Conservation (phyloP, 2,797 vertebrate genomes). For the Pithecia hirsuta region DNA sequence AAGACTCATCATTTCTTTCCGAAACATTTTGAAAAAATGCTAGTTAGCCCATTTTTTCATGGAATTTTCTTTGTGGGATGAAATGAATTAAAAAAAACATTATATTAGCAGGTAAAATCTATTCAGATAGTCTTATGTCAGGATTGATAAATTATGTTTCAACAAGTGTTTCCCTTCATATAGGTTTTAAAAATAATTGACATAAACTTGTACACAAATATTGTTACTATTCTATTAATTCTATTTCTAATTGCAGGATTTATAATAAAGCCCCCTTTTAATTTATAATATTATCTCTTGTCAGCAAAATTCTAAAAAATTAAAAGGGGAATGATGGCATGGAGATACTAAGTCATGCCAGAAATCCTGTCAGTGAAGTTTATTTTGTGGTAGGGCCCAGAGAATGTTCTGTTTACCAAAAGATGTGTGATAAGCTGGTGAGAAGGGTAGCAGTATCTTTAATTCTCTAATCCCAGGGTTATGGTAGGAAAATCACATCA, state of each 20-base stretch:
- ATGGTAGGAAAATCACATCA: background rate
- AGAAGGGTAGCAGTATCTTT: background rate
- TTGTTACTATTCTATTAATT: background rate
- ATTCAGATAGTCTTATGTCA: background rate
- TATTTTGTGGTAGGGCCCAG: fast-evolving
- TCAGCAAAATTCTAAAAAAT: background rate
- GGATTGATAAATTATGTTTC: background rate
- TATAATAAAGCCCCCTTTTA: background rate
- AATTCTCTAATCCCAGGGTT: background rate
- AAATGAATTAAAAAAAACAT: background rate
- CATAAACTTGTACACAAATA: background rate
- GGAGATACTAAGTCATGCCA: background rate
- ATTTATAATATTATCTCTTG: background rate
- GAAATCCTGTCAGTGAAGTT: background rate
- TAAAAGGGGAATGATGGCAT: background rate
- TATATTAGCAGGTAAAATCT: too few species aligned
- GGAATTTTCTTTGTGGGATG: background rate
- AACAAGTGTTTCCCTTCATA: background rate
- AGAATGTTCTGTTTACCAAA: background rate
- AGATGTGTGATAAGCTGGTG: background rate
- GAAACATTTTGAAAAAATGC: background rate
- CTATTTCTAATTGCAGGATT: background rate
- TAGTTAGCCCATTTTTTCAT: background rate
- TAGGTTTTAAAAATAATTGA: background rate
- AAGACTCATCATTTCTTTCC: background rate